phyloP scores from a whole-genome alignment of 2,888 invertebrate species.

The Phorcus lineatus region DNA sequence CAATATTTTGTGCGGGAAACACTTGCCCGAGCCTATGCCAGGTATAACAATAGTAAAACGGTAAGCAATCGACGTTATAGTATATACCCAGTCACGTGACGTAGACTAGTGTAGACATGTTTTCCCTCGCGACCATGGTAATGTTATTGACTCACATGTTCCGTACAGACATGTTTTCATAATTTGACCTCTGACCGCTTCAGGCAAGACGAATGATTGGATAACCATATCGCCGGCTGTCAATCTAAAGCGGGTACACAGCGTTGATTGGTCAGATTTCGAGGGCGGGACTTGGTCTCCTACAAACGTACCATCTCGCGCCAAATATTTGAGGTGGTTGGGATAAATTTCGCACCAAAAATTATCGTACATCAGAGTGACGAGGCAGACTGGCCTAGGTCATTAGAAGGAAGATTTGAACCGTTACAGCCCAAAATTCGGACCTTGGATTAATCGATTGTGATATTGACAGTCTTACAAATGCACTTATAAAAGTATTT shows the following conservation, averaged over 20 bases:
- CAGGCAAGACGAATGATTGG: conserved; percentile 28
- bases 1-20: conserved; percentile 5
- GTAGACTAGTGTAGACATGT: conserved; percentile 29
- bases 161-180: conserved; percentile 34
- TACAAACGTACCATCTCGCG: conserved; percentile 63
- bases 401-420: too few species aligned
- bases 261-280: conserved; percentile 48
- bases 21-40: conserved; percentile 25
- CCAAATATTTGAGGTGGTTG: conserved; percentile 49
- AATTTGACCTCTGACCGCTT: conserved; percentile 31
- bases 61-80: not conserved
- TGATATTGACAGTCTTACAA: too few species aligned
- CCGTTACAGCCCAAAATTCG: too few species aligned
- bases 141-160: conserved; percentile 14
- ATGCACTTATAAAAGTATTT: too few species aligned
- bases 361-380: not conserved
- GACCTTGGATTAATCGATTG: too few species aligned
- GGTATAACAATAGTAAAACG: not conserved
- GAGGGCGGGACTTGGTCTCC: conserved; percentile 50
- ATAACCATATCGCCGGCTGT: conserved; percentile 2
- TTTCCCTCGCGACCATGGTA: conserved; percentile 24
- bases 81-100: conserved; percentile 26
- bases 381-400: not conserved
- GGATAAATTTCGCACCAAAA: conserved; percentile 7
- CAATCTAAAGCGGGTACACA: conserved; percentile 17